Evolutionary conservation across 2,113 vertebrate genomes (phyloP), one percentile per base, ranked within the genome.

Genomic region (Paramormyrops kingsleyae): DNA sequence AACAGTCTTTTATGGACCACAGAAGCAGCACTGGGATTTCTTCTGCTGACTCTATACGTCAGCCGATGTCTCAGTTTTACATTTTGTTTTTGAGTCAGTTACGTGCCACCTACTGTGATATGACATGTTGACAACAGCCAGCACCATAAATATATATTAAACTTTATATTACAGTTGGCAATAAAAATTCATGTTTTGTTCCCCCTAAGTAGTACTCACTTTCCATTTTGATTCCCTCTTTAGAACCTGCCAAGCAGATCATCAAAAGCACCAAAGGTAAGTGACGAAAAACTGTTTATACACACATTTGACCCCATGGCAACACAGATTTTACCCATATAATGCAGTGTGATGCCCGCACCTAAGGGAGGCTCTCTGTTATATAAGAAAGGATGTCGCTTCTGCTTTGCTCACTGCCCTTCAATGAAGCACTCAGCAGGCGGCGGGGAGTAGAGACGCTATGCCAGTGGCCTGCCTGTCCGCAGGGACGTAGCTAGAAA

Each of bases 171-270:
- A n/a, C 10, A 39, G 31, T 39, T 39, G 17, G 31, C 31, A 17
- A 21, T 44, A 83, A 46, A 83, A 83, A 83, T 46, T 42, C 17
- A 15, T 24, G 19, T 44, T 44, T 83, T 83, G 6, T 46, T 84
- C 83, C 44, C 19, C 88, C 92, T 87, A 24, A 59, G 15, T 56
- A 66, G 85, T 47, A 39, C 13, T 27, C 31, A 88, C 70, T 59
- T n/a, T 56, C 66, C 70, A 13, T 88, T 2, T 77, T 9, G 90
- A 87, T 87, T 47, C 89, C 90, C 50, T 91, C 46, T 53, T 24
- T 92, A 99, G 98, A 99, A 92, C 98, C 98, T 0, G 80, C 94
- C 42, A 98, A 97, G 92, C 95, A 96, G 92, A 95, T 96, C 91
- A 92, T 94, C 35, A 94, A 92, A 92, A 93, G 44, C 90, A 92